A percentile compares a stretch with the other conserved stretches of the same genome.
Evolutionary conservation across 1,140 invertebrate genomes (phyloP).

Genomic region (Drosophila burlai): DNA sequence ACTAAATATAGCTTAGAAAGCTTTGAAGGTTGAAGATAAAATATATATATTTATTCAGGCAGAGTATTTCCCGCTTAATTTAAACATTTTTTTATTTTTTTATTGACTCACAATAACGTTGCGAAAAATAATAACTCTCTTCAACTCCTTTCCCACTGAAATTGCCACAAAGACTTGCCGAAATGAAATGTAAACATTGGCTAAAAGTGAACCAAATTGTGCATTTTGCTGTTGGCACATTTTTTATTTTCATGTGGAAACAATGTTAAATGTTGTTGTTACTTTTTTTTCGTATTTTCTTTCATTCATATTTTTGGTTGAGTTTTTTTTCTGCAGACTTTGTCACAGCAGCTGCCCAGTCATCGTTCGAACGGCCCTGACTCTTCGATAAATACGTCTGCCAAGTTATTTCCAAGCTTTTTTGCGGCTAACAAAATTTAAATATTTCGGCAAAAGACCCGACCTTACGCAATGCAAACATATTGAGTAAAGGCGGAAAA

Average conservation of each 20-base stretch:
- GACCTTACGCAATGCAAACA: constrained; percentile 61
- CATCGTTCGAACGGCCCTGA: constrained; percentile 32
- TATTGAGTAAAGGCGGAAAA: constrained; percentile 47
- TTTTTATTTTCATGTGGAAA: constrained; percentile 17
- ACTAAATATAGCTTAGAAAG: background rate
- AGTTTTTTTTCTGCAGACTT: constrained; percentile 27
- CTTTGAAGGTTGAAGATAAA: background rate
- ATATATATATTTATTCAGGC: background rate
- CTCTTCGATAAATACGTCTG: constrained; percentile 41
- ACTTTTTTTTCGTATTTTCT: constrained; percentile 11
- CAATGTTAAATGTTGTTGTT: constrained; percentile 5
- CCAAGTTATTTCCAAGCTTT: constrained; percentile 54
- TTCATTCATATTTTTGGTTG: constrained; percentile 21
- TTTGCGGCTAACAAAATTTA: constrained; percentile 53
- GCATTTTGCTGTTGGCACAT: constrained; percentile 41
- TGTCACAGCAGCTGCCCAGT: constrained; percentile 31
- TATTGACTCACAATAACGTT: background rate
- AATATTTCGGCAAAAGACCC: constrained; percentile 46
- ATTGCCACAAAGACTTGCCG: constrained; percentile 19
- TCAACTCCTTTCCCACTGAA: constrained; percentile 4
- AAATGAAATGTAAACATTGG: constrained; percentile 46
- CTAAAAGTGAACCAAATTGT: constrained; percentile 34
- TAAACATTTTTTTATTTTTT: background rate
- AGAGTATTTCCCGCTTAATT: background rate
- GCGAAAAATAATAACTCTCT: constrained; percentile 12